Base-by-base conservation (phyloP, 2,797 vertebrate species). In the Rhadinocentrus ornatus region DNA sequence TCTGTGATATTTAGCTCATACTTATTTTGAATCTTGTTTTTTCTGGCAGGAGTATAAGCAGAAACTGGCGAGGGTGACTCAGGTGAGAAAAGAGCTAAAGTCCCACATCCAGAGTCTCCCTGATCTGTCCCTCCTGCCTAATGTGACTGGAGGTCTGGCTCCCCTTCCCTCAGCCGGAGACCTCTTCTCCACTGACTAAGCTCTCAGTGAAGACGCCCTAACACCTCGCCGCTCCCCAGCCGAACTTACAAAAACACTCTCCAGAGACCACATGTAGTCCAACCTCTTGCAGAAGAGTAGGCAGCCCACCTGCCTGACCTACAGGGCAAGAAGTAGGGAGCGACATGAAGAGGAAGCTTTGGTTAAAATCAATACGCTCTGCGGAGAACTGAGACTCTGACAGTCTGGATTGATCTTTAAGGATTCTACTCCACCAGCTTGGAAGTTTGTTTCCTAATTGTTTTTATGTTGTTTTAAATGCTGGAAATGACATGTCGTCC, bases 81-180 rank as follows among this genome's bases (percentile, higher is more conserved):
- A 97, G 73, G 98, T 99, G 71, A 96, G 97, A 82, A 99, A 99
- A 89, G 98, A 99, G 93, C 96, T 99, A 12, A 99, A 99, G 85
- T 99, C 97, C 26, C 98, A 99, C 89, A 99, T 99, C 94, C 98
- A 99, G 95, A 99, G 97, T 86, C 96, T 99, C 39, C 97, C 98
- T 0, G 97, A 99, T 84, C 96, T 99, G 29, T 99, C 98, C 0
- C 94, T 99, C 71, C 94, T 99, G 75, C 98, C 98, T 84, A 99
- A 97, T 0, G 97, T 99, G 54, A 99, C 98, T 0, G 97, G 97
- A 12, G 98, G 98, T 37, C 92, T 99, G 87, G 98, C 98, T 0
- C 98, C 98, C 0, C 94, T 99, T 52, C 98, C 98, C 0, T 99
- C 98, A 4, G 97, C 98, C 1, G 98, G 98, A 65, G 98, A 99